Base-by-base conservation (phyloP, 2,797 vertebrate genomes). In the Gallinago stenura region DNA sequence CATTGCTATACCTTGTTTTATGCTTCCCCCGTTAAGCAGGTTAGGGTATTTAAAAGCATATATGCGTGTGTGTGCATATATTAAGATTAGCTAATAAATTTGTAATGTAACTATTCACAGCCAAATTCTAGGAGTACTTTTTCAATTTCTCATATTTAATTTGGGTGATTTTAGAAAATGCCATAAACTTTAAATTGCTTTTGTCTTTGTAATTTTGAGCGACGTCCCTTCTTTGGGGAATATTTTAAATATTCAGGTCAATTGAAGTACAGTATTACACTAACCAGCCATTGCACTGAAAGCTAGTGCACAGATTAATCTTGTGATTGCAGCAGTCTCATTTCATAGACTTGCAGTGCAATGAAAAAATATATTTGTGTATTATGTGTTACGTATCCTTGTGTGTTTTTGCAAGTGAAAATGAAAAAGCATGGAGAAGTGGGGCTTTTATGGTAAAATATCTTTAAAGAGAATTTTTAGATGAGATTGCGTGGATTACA, bases 71-170 rank as follows among this genome's bases (percentile, higher is more conserved):
- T 57, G 9, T 83, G 16, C 53, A 2, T 84, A 35, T 90, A 45
- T 72, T 43, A 89, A 87, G 75, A 87, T 73, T 57, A 75, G 45
- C 33, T 57, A 48, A 48, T 57, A 77, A 80, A 60, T 41, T 12
- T 50, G 9, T 45, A 48, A 69, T 53, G 9, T 76, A 70, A 57
- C 21, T 90, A 41, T 84, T 83, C 1, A 4, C 56, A 83, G 58
- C 30, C 76, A 93, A 69, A 75, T 75, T 72, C 33, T 69, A 60
- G 35, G 64, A n/a, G 7, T 80, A 62, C 50, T 50, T 87, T 76
- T 85, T 70, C 31, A 60, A 35, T 80, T 80, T 68, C 41, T 89
- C 30, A 5, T 82, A 76, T 77, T 94, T 89, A 78, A 87, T 95
- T 58, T 57, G 50, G 15, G 8, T 31, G 62, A 80, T 92, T 73